phyloP scores from a whole-genome alignment of 2,797 vertebrate species.

The Rhodeus uyekii region DNA sequence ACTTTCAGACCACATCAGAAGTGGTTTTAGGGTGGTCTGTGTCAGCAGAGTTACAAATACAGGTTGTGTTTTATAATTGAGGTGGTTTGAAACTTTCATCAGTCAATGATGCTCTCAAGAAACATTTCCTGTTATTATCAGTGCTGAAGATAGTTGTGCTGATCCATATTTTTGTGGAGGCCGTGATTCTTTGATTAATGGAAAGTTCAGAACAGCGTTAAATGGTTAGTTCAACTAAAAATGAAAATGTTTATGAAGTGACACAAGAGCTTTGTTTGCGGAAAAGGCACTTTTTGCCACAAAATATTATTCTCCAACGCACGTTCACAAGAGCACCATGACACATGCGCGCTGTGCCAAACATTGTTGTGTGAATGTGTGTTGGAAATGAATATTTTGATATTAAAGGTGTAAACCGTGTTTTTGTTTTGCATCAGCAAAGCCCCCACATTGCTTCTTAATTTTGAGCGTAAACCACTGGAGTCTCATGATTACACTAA shows the following conservation, averaged over 20 bases:
- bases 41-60: constrained; percentile 24
- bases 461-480: not conserved
- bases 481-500: not conserved
- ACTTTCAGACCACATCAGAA: constrained; percentile 65
- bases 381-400: no score
- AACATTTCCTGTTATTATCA: not conserved
- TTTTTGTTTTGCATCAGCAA: no score
- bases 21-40: constrained; percentile 55
- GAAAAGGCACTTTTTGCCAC: no score
- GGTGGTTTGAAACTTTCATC: constrained; percentile 52
- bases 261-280: no score
- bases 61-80: constrained; percentile 39
- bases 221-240: not conserved
- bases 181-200: not conserved
- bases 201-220: not conserved
- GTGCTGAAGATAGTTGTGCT: not conserved
- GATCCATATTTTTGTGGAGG: not conserved
- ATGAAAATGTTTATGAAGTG: no score
- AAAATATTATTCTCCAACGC: no score
- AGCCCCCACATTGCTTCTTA: fast-evolving
- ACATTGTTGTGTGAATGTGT: no score
- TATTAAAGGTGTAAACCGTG: no score
- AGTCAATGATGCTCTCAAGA: not conserved
- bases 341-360: no score
- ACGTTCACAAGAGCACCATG: no score